Conservation (phyloP, 2,888 invertebrate species). For the Gasteruption jaculator region DNA sequence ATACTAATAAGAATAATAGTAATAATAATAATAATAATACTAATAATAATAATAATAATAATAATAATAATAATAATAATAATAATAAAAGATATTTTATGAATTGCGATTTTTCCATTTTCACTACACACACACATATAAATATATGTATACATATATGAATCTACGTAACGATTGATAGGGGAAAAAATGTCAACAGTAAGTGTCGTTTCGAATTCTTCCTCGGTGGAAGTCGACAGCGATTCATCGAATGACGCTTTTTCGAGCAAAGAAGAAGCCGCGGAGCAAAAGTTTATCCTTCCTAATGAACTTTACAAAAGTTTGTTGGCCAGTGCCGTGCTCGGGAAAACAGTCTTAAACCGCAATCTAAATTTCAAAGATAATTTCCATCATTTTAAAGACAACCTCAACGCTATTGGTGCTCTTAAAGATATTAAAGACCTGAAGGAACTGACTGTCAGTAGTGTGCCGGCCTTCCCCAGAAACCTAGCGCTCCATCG, state of each 20-base stretch:
- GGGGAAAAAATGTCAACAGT: constrained; percentile 42
- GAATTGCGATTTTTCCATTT: no score
- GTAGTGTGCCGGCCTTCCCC: constrained; percentile 50
- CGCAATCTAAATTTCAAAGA: constrained; percentile 46
- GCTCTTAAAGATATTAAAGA: constrained; percentile 48
- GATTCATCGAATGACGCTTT: constrained; percentile 46
- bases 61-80: no score
- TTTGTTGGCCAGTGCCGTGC: constrained; percentile 68
- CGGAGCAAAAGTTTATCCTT: constrained; percentile 57
- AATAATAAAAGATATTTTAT: no score
- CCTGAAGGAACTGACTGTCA: constrained; percentile 46
- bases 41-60: no score
- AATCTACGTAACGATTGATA: constrained; percentile 12
- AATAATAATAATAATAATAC: no score
- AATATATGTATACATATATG: constrained; percentile 1
- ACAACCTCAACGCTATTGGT: constrained; percentile 45
- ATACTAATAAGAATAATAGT: no score
- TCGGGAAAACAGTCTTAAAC: constrained; percentile 53
- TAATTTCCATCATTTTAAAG: constrained; percentile 44
- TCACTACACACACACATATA: background rate
- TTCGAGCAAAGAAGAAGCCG: constrained; percentile 36
- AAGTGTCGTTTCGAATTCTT: constrained; percentile 48
- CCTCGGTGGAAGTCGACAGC: constrained; percentile 49
- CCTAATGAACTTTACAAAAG: constrained; percentile 78
- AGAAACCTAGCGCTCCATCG: constrained; percentile 47